These are phyloP conservation scores for Gallinago solitaria DNA, from an alignment of 2,797 vertebrate species.

Conservation along the genomic window DNA sequence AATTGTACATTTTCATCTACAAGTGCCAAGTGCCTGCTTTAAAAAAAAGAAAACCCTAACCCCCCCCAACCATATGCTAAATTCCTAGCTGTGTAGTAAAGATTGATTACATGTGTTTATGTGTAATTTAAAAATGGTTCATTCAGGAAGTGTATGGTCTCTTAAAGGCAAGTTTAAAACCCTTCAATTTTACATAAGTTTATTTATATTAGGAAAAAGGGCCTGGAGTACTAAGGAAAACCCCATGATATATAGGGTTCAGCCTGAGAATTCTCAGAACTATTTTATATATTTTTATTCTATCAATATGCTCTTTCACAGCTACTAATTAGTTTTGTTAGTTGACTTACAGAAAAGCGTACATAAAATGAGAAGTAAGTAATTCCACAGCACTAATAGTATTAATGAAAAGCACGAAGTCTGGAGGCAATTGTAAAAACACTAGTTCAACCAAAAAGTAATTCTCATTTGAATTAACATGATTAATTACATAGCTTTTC, in stretches of 20 bases:
- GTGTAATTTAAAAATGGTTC: constrained; percentile 72
- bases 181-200: constrained; percentile 70
- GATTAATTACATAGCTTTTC: constrained; percentile 65
- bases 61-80: neutral
- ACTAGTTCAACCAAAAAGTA: constrained; percentile 41
- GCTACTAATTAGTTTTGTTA: constrained; percentile 75
- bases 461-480: constrained; percentile 64
- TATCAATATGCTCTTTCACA: constrained; percentile 77
- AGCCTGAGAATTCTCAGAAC: constrained; percentile 72
- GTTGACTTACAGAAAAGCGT: constrained; percentile 70
- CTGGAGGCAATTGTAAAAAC: constrained; percentile 56
- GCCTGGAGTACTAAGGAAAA: constrained; percentile 27
- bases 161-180: constrained; percentile 75
- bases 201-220: constrained; percentile 67
- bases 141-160: constrained; percentile 75
- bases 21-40: constrained; percentile 29
- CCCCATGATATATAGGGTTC: constrained; percentile 63
- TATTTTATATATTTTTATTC: constrained; percentile 67
- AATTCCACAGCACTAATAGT: constrained; percentile 44
- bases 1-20: neutral
- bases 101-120: constrained; percentile 75
- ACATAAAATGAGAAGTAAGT: constrained; percentile 67
- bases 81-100: constrained; percentile 63
- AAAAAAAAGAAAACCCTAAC: neutral
- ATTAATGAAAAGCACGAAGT: constrained; percentile 69